phyloP scores from a whole-genome alignment of 1,140 invertebrate species.

The Elymnias hypermnestra region DNA sequence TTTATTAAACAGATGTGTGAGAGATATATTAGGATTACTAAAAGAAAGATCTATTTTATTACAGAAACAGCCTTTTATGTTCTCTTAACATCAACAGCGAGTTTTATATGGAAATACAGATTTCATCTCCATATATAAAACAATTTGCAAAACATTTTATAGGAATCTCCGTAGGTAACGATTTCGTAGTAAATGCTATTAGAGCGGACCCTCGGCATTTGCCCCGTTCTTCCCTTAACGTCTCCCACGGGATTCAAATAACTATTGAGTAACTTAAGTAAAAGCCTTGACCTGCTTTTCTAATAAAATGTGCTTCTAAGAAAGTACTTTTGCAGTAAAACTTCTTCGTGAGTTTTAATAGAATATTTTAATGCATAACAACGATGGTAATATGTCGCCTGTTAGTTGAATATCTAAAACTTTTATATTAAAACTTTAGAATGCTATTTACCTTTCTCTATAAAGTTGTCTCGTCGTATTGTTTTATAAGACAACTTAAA shows the following conservation, averaged over 20 bases:
- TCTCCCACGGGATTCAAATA: constrained; percentile 2
- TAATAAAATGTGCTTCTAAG: neutral
- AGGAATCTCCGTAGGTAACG: neutral
- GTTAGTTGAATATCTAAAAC: too few relatives aligned
- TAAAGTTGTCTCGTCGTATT: too few relatives aligned
- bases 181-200: constrained; percentile 2
- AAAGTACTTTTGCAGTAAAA: neutral
- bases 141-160: constrained; percentile 4
- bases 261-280: constrained; percentile 6
- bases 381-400: too few relatives aligned
- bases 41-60: too few relatives aligned
- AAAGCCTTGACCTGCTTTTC: constrained; percentile 3
- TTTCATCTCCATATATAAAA: neutral
- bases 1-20: too few relatives aligned
- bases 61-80: too few relatives aligned
- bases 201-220: constrained; percentile 1
- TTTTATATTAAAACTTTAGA: too few relatives aligned
- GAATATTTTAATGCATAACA: neutral
- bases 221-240: constrained; percentile 3
- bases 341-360: neutral
- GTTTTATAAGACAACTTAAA: too few relatives aligned
- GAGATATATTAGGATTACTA: too few relatives aligned
- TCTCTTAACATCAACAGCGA: too few relatives aligned
- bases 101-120: too few relatives aligned
- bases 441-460: too few relatives aligned